A percentile compares a stretch with the other conserved stretches of the same genome.
Conservation (phyloP, 30 jellyfish, hydroid and myxozoan genomes). For the Aurelia coerulea region DNA sequence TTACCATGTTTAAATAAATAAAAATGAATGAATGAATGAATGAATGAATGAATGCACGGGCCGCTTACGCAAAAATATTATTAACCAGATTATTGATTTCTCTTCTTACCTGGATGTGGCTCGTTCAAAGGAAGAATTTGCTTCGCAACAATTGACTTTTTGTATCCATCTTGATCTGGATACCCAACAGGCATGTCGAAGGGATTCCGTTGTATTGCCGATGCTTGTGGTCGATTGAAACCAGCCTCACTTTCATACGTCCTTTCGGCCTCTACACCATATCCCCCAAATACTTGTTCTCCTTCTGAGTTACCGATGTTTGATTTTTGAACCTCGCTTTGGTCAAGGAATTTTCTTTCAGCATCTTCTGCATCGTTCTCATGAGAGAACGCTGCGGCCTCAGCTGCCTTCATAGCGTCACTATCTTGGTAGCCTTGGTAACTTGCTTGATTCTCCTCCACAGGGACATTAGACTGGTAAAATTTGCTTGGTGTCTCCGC, state of each 20-base stretch:
- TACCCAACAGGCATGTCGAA: conserved; percentile 51
- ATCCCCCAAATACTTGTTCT: background rate
- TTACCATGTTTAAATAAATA: too few relatives aligned
- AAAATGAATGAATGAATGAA: too few relatives aligned
- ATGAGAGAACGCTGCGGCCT: conserved; percentile 1
- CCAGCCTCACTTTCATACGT: conserved; percentile 25
- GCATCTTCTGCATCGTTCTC: conserved; percentile 48
- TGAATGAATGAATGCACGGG: too few relatives aligned
- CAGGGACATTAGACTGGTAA: background rate
- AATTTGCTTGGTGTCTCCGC: conserved; percentile 17
- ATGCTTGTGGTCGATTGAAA: background rate
- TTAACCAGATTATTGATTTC: too few relatives aligned
- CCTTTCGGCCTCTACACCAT: conserved; percentile 4
- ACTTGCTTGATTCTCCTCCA: background rate
- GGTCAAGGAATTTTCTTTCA: conserved; percentile 29
- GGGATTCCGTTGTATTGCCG: conserved; percentile 13
- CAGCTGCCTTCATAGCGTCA: background rate
- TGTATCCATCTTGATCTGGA: conserved; percentile 65
- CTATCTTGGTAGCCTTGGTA: conserved; percentile 34
- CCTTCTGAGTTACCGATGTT: background rate
- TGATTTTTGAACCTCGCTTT: conserved; percentile 66
- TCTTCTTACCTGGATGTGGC: conserved; percentile 76
- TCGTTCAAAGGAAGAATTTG: conserved; percentile 70
- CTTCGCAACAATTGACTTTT: conserved; percentile 53
- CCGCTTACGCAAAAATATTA: too few relatives aligned